phyloP scores from a whole-genome alignment of 2,113 vertebrate genomes.

The Cyanistes caeruleus region DNA sequence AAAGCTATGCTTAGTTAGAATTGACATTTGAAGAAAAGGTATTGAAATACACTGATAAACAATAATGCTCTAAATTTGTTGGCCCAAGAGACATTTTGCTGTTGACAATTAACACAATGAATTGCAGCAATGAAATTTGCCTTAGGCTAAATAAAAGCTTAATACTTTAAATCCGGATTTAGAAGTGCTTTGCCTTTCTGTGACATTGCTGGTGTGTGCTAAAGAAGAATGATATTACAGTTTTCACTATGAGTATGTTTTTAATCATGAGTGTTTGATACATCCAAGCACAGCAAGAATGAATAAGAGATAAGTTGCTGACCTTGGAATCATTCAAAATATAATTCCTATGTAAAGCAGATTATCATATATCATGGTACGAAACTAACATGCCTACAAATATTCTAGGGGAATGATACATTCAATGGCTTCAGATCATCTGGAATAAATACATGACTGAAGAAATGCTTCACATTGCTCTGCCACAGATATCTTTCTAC shows the following conservation, averaged over 20 bases:
- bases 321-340: not conserved
- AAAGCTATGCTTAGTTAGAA: not conserved
- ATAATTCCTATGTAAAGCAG: not conserved
- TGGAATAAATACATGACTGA: not conserved
- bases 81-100: not conserved
- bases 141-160: constrained; percentile 6
- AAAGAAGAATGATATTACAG: not conserved
- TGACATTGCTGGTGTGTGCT: not conserved
- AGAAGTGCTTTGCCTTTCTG: not conserved
- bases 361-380: not conserved
- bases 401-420: not conserved
- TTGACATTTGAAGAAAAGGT: not conserved
- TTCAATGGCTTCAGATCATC: not conserved
- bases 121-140: not conserved
- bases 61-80: not conserved
- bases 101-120: not conserved
- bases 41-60: not conserved
- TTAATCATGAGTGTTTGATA: not conserved
- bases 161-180: not conserved
- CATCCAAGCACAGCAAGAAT: not conserved
- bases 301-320: not conserved
- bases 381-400: not conserved
- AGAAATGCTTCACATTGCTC: not conserved
- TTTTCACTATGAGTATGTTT: not conserved
- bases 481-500: not conserved